phyloP scores from a whole-genome alignment of 2,113 vertebrate species.

The Corythaixoides concolor region DNA sequence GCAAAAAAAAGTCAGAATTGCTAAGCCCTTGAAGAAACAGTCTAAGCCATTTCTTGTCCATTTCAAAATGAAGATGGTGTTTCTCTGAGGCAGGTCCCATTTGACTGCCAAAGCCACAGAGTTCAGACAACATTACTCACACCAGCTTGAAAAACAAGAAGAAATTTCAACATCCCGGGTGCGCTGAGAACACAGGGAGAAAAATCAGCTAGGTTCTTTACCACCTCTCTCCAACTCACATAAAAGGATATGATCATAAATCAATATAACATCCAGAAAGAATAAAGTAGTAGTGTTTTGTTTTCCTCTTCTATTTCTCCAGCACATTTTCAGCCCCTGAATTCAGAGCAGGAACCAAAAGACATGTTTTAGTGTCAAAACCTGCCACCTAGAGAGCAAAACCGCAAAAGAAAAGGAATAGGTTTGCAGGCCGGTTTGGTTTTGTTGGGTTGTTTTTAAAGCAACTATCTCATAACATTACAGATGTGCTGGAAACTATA shows the following conservation, averaged over 20 bases:
- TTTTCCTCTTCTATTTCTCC: background rate
- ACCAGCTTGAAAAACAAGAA: background rate
- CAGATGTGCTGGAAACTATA: background rate
- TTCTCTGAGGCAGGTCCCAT: background rate
- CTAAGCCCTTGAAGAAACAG: background rate
- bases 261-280: background rate
- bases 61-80: background rate
- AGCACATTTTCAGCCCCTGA: background rate
- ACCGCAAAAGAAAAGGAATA: background rate
- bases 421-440: background rate
- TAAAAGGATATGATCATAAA: background rate
- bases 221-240: background rate
- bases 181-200: background rate
- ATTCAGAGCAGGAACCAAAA: background rate
- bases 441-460: background rate
- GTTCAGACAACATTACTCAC: background rate
- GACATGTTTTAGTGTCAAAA: background rate
- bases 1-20: background rate
- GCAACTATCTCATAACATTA: background rate
- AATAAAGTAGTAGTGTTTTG: background rate
- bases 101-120: background rate
- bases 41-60: background rate
- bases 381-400: slow-evolving; percentile 58
- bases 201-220: background rate
- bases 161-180: rapidly evolving